phyloP scores from a whole-genome alignment of 2,888 invertebrate species.

The Slavum lentiscoides region DNA sequence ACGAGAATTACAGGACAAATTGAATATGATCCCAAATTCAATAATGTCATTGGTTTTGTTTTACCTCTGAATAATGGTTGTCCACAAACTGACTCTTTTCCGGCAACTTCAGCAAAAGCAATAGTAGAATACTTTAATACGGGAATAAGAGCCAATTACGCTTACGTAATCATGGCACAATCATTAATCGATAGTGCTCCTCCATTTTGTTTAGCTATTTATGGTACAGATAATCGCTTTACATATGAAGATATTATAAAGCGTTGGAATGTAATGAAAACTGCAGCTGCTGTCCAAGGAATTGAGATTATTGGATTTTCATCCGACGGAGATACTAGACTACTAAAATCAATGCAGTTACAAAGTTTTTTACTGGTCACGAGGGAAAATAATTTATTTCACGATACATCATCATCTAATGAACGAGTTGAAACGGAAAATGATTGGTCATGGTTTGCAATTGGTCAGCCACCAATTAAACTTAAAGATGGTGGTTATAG shows the following conservation, averaged over 20 bases:
- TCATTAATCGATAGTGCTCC: neutral
- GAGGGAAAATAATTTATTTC: neutral
- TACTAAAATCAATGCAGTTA: neutral
- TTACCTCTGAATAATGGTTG: constrained; percentile 4
- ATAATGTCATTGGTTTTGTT: constrained; percentile 13
- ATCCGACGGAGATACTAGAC: neutral
- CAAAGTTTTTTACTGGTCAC: too few relatives aligned
- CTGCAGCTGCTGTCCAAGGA: neutral
- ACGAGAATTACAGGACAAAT: constrained; percentile 11
- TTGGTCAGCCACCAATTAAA: neutral
- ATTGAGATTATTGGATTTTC: constrained; percentile 12
- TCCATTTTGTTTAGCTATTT: constrained; percentile 19
- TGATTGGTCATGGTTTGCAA: constrained; percentile 15
- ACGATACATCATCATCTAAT: neutral
- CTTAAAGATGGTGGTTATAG: neutral
- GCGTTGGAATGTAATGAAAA: constrained; percentile 8
- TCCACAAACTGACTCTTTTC: neutral
- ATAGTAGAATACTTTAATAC: neutral
- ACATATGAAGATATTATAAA: constrained; percentile 7
- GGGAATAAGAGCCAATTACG: neutral
- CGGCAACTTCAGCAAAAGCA: neutral
- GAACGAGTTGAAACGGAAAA: too few relatives aligned
- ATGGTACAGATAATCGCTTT: constrained; percentile 9
- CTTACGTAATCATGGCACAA: constrained; percentile 6
- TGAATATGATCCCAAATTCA: neutral